Evolutionary conservation across 2,888 invertebrate species (phyloP), one percentile per base, ranked within the genome.

Genomic region (Eulithis testata): DNA sequence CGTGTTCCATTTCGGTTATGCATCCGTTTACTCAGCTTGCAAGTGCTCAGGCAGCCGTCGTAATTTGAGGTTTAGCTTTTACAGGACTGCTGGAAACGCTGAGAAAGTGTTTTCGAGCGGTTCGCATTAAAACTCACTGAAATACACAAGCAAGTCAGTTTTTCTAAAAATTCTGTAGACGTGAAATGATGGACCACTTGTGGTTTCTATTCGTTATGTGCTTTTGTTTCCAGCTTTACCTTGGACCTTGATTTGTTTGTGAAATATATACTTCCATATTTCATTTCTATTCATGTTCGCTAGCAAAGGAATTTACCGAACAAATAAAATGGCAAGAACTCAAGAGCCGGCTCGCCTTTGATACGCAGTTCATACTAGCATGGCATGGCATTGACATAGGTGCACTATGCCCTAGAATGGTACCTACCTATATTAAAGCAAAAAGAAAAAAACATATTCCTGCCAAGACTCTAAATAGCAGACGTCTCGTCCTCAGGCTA

Each of bases 301-400:
- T 62, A 61, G 68, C 59, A 64, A 62, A 68, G 60, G 64, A 51
- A 57, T 64, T 64, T 57, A n/a, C 66, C 63, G 62, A 61, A 68
- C 66, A 67, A 72, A 72, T 72, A 72, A 70, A 72, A 64, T 58
- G 21, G 67, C 55, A 78, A 78, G 78, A 82, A 78, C 79, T 79
- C 76, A 77, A 80, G 76, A 78, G 71, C 76, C 63, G 65, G 67
- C 65, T 63, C 54, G 58, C 79, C 64, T 83, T 79, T 82, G 79
- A 82, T 80, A 81, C 75, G 76, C 76, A 81, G 83, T 81, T 85
- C 84, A 81, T 67, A 68, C 69, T 65, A 21, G 66, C 73, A 73
- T 60, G 12, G 60, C 73, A 73, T 52, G 56, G 81, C 81, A 80
- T 77, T 77, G 78, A 78, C 79, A 74, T 53, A 40, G 36, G 40